Percentiles rank a stretch among this genome's conserved stretches.
phyloP scores from a whole-genome alignment of 35 echinoderm and acorn worm genomes.

The Holothuria glaberrima region DNA sequence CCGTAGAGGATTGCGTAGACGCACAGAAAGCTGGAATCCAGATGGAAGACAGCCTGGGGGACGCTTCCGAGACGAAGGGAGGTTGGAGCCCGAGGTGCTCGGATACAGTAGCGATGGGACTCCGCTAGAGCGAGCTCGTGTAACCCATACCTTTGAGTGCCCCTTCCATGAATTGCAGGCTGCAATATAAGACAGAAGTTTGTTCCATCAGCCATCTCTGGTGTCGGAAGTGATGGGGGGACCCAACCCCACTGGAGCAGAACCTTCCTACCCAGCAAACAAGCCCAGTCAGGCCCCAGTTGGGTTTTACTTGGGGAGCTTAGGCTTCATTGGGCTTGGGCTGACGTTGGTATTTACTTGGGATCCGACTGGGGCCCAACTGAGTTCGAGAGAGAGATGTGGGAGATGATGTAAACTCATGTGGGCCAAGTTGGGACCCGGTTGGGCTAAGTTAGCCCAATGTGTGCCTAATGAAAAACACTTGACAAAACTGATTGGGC shows the following conservation, averaged over 20 bases:
- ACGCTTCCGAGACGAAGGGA: not conserved
- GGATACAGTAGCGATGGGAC: not conserved
- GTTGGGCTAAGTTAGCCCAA: no score
- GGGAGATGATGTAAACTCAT: no score
- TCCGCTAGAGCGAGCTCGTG: not conserved
- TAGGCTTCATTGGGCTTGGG: no score
- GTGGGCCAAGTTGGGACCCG: no score
- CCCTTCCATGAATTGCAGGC: not conserved
- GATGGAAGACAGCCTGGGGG: not conserved
- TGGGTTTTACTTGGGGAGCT: no score
- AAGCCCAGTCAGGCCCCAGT: no score
- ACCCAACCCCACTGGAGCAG: not conserved
- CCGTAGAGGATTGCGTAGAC: not conserved
- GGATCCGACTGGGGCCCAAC: no score
- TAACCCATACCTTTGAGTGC: not conserved
- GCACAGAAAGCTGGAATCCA: not conserved
- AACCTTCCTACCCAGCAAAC: no score
- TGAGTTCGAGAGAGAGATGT: no score
- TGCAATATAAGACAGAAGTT: not conserved
- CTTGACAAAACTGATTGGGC: no score
- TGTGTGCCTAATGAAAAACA: no score
- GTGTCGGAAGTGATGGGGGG: constrained; percentile 1
- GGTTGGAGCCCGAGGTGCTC: not conserved
- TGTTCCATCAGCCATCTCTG: not conserved
- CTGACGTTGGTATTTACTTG: no score